A percentile compares a stretch with the other conserved stretches of the same genome.
Evolutionary conservation across 2,888 invertebrate species (phyloP).

Genomic region (Lobophora halterata): DNA sequence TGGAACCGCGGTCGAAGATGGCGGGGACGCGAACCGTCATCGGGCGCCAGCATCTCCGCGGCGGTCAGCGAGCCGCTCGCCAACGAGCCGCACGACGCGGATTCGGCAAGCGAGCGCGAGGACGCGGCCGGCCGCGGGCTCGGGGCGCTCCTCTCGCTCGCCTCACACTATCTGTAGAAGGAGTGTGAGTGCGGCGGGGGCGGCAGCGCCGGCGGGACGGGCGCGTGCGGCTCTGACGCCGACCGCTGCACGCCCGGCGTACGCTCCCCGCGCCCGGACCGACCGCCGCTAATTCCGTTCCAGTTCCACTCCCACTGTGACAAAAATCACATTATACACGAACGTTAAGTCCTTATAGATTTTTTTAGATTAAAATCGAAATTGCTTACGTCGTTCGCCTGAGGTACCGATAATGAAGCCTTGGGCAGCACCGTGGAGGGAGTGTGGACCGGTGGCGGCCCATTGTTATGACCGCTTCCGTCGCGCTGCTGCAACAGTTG

Average conservation of each 20-base stretch:
- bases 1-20: constrained; percentile 62
- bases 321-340: constrained; percentile 12
- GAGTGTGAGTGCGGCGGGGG: constrained; percentile 79
- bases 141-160: constrained; percentile 74
- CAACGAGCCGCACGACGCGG: constrained; percentile 71
- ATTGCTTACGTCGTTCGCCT: constrained; percentile 54
- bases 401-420: constrained; percentile 69
- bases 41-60: constrained; percentile 29
- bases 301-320: constrained; percentile 72
- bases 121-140: constrained; percentile 65
- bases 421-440: constrained; percentile 66
- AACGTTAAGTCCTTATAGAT: neutral
- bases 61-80: constrained; percentile 42
- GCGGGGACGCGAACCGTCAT: constrained; percentile 43
- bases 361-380: neutral
- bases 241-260: constrained; percentile 81
- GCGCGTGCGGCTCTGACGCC: constrained; percentile 82
- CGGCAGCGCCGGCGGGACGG: constrained; percentile 70
- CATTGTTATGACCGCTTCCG: constrained; percentile 41
- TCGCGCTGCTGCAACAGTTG: constrained; percentile 81
- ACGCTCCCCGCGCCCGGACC: constrained; percentile 52
- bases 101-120: constrained; percentile 76
- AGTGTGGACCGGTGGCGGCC: constrained; percentile 57
- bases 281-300: constrained; percentile 52
- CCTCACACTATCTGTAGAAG: constrained; percentile 79